These are phyloP conservation scores for Leptogaster cylindrica DNA, from an alignment of 2,888 invertebrate genomes.

Conservation along the genomic window DNA sequence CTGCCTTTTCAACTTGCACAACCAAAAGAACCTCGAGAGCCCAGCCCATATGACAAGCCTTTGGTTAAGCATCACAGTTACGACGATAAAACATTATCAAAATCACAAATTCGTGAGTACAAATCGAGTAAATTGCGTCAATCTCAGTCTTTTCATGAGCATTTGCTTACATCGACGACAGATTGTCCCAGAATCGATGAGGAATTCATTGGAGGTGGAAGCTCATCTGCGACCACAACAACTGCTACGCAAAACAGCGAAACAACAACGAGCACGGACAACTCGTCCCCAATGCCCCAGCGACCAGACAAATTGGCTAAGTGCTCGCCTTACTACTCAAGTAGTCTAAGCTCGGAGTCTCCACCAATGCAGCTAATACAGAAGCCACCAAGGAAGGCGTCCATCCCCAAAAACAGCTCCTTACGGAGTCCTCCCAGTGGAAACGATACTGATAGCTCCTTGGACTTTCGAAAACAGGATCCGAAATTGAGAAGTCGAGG, in stretches of 20 bases:
- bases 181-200: constrained; percentile 66
- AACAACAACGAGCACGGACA: constrained; percentile 62
- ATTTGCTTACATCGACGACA: constrained; percentile 66
- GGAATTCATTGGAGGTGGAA: constrained; percentile 60
- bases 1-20: constrained; percentile 62
- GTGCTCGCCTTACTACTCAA: constrained; percentile 78
- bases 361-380: constrained; percentile 70
- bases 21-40: constrained; percentile 62
- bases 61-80: constrained; percentile 71
- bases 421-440: constrained; percentile 76
- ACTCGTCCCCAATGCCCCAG: constrained; percentile 58
- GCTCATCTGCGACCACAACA: constrained; percentile 63
- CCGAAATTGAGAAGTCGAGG: constrained; percentile 72
- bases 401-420: constrained; percentile 67
- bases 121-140: constrained; percentile 68
- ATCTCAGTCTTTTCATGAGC: constrained; percentile 71
- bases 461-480: constrained; percentile 70
- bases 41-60: constrained; percentile 66
- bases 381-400: constrained; percentile 71
- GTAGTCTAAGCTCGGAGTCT: constrained; percentile 76
- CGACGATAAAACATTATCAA: constrained; percentile 69
- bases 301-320: constrained; percentile 67
- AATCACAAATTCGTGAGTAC: constrained; percentile 70
- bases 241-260: constrained; percentile 65
- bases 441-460: constrained; percentile 76